Evolutionary conservation across 2,888 invertebrate species (phyloP).

Genomic region (Azorinus chamasolen): DNA sequence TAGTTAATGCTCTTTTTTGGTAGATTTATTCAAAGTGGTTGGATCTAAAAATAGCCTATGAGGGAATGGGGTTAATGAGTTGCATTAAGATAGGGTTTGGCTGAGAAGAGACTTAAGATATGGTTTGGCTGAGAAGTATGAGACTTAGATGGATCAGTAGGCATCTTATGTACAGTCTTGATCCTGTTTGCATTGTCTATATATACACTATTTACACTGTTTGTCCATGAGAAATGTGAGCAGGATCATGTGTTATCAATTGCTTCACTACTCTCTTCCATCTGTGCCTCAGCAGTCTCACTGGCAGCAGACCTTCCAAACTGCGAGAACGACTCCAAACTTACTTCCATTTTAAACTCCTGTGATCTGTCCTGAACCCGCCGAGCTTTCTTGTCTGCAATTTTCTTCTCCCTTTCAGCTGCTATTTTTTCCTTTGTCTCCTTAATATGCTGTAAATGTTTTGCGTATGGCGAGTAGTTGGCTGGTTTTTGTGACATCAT

Average conservation of each 20-base stretch:
- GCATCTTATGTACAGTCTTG: too few species aligned
- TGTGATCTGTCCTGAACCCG: constrained; percentile 37
- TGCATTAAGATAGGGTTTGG: too few species aligned
- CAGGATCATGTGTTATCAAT: constrained; percentile 12
- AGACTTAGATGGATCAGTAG: too few species aligned
- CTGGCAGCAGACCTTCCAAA: constrained; percentile 4
- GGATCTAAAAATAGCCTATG: too few species aligned
- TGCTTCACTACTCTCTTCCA: constrained; percentile 18
- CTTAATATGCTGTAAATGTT: constrained; percentile 69
- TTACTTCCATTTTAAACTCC: constrained; percentile 71
- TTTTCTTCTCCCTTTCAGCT: constrained; percentile 31
- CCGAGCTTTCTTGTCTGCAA: constrained; percentile 41
- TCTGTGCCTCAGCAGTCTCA: constrained; percentile 2
- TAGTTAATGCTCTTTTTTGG: too few species aligned
- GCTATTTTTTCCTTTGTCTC: constrained; percentile 40
- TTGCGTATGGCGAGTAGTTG: constrained; percentile 76
- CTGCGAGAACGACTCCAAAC: constrained; percentile 45
- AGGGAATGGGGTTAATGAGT: too few species aligned
- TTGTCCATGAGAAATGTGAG: not conserved
- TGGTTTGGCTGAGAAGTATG: too few species aligned
- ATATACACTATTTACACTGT: too few species aligned
- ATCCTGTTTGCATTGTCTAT: too few species aligned
- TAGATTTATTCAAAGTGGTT: too few species aligned
- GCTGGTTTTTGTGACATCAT: constrained; percentile 73
- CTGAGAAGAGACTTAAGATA: too few species aligned